Evolutionary conservation across 2,888 invertebrate species (phyloP), one percentile per base, ranked within the genome.

Genomic region (Drosophila trichaetosa): DNA sequence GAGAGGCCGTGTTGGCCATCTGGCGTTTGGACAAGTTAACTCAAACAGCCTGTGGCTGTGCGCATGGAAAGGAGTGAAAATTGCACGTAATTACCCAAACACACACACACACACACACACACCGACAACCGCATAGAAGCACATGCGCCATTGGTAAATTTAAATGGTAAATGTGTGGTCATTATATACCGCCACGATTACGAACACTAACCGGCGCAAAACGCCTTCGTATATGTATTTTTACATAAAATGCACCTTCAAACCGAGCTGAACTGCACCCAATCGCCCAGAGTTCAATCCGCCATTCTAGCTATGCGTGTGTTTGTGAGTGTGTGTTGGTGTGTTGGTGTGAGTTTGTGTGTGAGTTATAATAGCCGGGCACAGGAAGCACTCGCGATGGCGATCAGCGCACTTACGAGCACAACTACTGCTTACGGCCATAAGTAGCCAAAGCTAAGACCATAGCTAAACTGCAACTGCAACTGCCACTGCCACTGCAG

Each of bases 381-480:
- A 88, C 90, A 85, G 85, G 85, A 85, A 85, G 90, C 90, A 85
- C 78, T 85, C 83, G 90, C 85, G 85, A 88, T 90, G 85, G 90
- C 89, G 86, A 85, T 85, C 85, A 80, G 85, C 86, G 75, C 90
- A 88, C 83, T 90, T 90, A 87, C 81, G 70, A 83, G 70, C 69
- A 64, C 71, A 54, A 70, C 54, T 46, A 71, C 80, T 69, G 84
- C 84, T 89, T 75, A 77, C 72, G 90, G 84, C 86, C 80, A 82
- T 76, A 73, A 59, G 68, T 76, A 83, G 72, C 62, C 48, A 66
- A 64, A 49, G 83, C 61, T 60, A 60, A 38, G 34, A 33, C 21
- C 64, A 59, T 16, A 72, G 53, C 31, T 66, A 66, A 42, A 49
- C 34, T 33, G 48, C 60, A 64, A 54, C 48, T 56, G 62, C 61